Evolutionary conservation across 92 coral and sea anemone genomes (phyloP).

Genomic region (Epizoanthus rinbou): DNA sequence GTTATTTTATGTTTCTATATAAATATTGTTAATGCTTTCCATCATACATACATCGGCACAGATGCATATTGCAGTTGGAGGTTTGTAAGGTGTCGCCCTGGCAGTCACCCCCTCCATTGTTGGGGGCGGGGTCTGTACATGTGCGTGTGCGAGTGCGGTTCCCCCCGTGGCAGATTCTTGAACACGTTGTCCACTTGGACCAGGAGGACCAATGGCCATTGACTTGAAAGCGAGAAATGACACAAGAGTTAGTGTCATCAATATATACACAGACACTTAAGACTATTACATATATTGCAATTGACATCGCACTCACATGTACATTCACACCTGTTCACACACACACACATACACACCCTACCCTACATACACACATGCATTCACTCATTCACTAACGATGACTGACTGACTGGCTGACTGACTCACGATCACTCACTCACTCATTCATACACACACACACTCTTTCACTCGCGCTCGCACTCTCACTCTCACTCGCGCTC

Average conservation of each 20-base stretch:
- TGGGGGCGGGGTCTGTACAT: background rate
- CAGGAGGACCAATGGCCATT: slow-evolving; percentile 15
- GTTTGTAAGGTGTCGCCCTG: background rate
- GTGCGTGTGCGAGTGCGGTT: background rate
- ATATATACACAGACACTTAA: background rate
- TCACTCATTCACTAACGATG: too few relatives aligned
- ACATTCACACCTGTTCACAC: too few relatives aligned
- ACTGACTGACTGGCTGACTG: too few relatives aligned
- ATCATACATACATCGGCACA: slow-evolving; percentile 7
- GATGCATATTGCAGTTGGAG: background rate
- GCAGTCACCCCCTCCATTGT: background rate
- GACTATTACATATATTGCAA: too few relatives aligned
- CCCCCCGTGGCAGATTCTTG: background rate
- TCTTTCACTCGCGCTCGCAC: too few relatives aligned
- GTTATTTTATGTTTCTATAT: too few relatives aligned
- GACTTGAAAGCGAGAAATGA: background rate
- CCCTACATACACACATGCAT: too few relatives aligned
- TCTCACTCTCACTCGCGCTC: too few relatives aligned
- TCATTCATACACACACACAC: too few relatives aligned
- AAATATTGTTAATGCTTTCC: background rate
- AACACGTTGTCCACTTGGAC: background rate
- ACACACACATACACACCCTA: too few relatives aligned
- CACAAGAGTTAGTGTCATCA: background rate
- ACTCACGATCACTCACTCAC: too few relatives aligned
- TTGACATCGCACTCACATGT: too few relatives aligned